A percentile compares a stretch with the other conserved stretches of the same genome.
Evolutionary conservation across 2,797 vertebrate species (phyloP).

Genomic region (Spizella passerina): DNA sequence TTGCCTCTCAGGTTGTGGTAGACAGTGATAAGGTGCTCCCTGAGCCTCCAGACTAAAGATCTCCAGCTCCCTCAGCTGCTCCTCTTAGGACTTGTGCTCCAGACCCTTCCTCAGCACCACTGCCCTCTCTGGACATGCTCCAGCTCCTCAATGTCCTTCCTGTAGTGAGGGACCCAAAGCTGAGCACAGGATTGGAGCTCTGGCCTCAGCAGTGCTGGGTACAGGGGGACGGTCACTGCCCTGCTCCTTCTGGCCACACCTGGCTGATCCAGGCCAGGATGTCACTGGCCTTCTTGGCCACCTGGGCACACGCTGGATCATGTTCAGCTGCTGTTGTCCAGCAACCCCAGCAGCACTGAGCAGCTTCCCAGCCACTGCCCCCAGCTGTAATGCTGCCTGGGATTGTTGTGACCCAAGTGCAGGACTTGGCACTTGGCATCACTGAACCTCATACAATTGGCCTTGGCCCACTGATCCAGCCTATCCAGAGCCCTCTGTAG

Average conservation of each 20-base stretch:
- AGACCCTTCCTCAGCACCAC: rapidly evolving
- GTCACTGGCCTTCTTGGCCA: rapidly evolving
- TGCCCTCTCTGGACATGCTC: neutral
- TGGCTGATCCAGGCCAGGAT: neutral
- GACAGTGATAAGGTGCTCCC: neutral
- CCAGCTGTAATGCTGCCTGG: neutral
- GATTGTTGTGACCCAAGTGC: neutral
- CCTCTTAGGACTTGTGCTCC: rapidly evolving
- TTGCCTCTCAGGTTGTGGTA: neutral
- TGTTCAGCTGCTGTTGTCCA: neutral
- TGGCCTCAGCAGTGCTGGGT: rapidly evolving
- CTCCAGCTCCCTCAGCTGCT: neutral
- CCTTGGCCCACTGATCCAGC: neutral
- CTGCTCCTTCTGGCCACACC: neutral
- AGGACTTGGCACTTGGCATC: neutral
- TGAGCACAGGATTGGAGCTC: rapidly evolving
- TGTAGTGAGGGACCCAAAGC: rapidly evolving
- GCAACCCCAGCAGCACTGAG: no score
- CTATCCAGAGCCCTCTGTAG: neutral
- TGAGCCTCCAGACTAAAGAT: neutral
- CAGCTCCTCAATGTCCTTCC: neutral
- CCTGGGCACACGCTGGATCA: rapidly evolving
- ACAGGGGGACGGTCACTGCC: rapidly evolving
- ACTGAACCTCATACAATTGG: neutral
- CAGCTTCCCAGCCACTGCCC: neutral